Evolutionary conservation across 2,888 invertebrate genomes (phyloP), one percentile per base, ranked within the genome.

Genomic region (Cosmia trapezina): DNA sequence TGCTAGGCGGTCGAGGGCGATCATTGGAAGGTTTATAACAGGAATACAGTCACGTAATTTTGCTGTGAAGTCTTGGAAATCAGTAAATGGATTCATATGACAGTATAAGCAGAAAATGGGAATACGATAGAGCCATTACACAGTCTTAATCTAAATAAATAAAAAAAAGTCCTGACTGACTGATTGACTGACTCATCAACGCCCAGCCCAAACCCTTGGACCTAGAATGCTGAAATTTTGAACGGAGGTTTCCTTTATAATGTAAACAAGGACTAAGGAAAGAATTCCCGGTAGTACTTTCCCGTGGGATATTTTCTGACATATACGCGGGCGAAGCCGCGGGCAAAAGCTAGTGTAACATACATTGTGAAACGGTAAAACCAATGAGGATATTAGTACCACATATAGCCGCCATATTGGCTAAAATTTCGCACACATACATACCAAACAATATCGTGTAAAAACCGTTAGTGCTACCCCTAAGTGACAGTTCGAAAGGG

Each of bases 381-480:
- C 1, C 22, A 17, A 7, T 19, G 37, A 11, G 6, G 12, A 53
- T 43, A n/a, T 41, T 7, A 64, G 37, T 43, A 4, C 4, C 28
- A 33, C 2, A 28, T 11, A 17, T 3, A n/a, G 11, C 28, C 41
- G 41, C 45, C 59, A 53, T 59, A 69, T 56, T 59, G 54, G 61
- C 60, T 0, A 37, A 64, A 70, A 71, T 33, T 62, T 74, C 54
- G 67, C 61, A 66, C 47, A 51, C 4, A 63, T 8, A 51, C 4
- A 63, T 8, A 37, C 37, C 4, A 51, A 22, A 22, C 45, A 62
- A 49, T 65, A 68, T 80, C 45, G 56, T 28, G 65, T 81, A 71
- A 85, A 73, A 83, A 57, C 71, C 67, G 83, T 77, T 83, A 59
- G 75, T 71, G 73, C 64, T 65, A 72, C 74, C 83, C 83, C 83